A percentile compares a stretch with the other conserved stretches of the same genome.
Conservation (phyloP, 2,888 invertebrate genomes). For the Eustalomyia histrio region DNA sequence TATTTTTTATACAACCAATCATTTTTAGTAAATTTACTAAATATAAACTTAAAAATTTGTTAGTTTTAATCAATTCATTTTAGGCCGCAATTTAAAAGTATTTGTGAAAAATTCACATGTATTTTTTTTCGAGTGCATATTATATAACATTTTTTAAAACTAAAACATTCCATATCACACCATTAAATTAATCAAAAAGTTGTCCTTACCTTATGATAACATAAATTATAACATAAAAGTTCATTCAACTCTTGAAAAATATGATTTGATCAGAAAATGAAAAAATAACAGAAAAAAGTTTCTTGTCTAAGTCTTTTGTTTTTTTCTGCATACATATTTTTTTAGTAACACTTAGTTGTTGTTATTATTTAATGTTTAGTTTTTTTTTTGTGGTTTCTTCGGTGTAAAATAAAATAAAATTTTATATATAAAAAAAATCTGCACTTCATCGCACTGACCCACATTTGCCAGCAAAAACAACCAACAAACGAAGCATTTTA, state of each 20-base stretch:
- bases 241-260: constrained; percentile 52
- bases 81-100: too few relatives aligned
- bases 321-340: constrained; percentile 32
- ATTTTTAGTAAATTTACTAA: too few relatives aligned
- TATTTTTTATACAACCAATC: too few relatives aligned
- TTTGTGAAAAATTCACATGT: too few relatives aligned
- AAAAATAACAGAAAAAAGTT: constrained; percentile 47
- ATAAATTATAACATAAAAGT: constrained; percentile 51
- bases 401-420: constrained; percentile 25
- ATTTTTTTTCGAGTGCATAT: too few relatives aligned
- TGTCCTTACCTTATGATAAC: constrained; percentile 59
- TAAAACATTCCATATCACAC: background rate
- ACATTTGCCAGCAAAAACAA: constrained; percentile 66
- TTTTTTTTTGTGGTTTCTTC: constrained; percentile 46
- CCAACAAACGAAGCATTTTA: constrained; percentile 52
- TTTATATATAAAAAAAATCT: constrained; percentile 70
- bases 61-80: too few relatives aligned
- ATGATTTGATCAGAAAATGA: constrained; percentile 26
- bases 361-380: constrained; percentile 53
- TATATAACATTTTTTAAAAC: too few relatives aligned
- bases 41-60: too few relatives aligned
- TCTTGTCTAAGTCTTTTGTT: constrained; percentile 62
- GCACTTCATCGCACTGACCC: constrained; percentile 75
- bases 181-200: constrained; percentile 7
- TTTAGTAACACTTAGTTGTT: constrained; percentile 52